Evolutionary conservation across 2,797 vertebrate species (phyloP), one percentile per base, ranked within the genome.

Genomic region (Macroramphosus scolopax): DNA sequence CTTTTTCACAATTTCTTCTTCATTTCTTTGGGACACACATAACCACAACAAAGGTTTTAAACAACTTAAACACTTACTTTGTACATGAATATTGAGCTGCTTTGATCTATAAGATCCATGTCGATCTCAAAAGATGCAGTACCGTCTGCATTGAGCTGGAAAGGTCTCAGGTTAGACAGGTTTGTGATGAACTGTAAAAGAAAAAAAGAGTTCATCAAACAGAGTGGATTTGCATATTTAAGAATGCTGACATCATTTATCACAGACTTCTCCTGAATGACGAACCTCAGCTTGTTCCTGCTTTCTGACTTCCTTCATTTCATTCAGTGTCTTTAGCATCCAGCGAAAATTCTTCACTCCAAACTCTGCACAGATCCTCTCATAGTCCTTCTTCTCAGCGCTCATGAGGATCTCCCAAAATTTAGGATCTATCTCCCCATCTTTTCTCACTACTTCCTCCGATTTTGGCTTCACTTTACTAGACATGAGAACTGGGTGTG

Each of bases 291-390:
- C 88, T 75, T 92, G 88, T 49, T 90, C 85, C 59, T 69, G 81
- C 26, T 93, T 91, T 4, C 79, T 59, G 10, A 92, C 88, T 53
- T 79, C 86, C 78, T 82, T 93, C 51, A 94, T 83, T 73, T 91
- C 79, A 58, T 89, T 91, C 34, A 97, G 85, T 69, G 78, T 92
- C 45, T 88, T 94, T 29, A 95, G 87, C 91, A 95, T 92, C 75
- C 93, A 92, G 8, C 93, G 89, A 66, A 92, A 95, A 71, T 95
- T 88, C 0, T 84, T 91, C 45, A 94, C 85, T 45, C 93, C 92
- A 4, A 89, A 91, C 65, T 94, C 89, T 0, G 83, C 0, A 69
- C 93, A 96, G 59, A 95, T 91, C 12, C 68, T 61, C 74, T 96
- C 94, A 4, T 94, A 96, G 69, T 96, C 92, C 66, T 82, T 94